Evolutionary conservation across 2,888 invertebrate species (phyloP), one percentile per base, ranked within the genome.

Genomic region (Agriotes lineatus): DNA sequence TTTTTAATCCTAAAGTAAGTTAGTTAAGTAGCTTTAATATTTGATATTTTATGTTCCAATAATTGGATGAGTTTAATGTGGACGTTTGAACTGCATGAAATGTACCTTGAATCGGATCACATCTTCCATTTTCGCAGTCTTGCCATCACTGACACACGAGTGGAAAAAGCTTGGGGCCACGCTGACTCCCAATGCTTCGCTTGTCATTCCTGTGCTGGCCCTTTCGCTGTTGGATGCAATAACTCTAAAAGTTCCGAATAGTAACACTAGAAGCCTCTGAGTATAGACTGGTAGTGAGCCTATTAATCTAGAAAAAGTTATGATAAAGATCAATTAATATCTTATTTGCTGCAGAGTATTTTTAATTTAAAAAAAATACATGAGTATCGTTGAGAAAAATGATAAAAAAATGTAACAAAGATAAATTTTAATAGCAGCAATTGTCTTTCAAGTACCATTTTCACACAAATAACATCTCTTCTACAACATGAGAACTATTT

Each of bases 151-250:
- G 79, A 97, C 96, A 87, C 97, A 97, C 76, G 95, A 94, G 85
- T 96, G 96, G 87, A 97, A 97, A 85, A 97, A 96, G 77, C 96
- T 96, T 18, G 97, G 97, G 60, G 97, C 97, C 54, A 97, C 97
- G 39, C 96, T 96, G 79, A 97, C 96, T 72, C 96, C 96, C 75
- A 97, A 88, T 42, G 97, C 96, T 86, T 97, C 96, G 77, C 96
- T 95, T 76, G 95, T 95, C 97, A 97, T 97, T 77, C 96, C 95
- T 61, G 96, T 96, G 79, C 92, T 91, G 78, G 94, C 94, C 84
- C 93, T 90, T 76, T 95, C 95, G 78, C 96, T 94, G 84, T 95
- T 95, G 76, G 95, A 95, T 18, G 96, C 95, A 84, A 97, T 96
- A 76, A 96, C 95, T 78, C 96, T 91, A 87, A 97, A 99, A 80